These are phyloP conservation scores for Typhlichthys subterraneus DNA, from an alignment of 2,797 vertebrate species.

Conservation along the genomic window DNA sequence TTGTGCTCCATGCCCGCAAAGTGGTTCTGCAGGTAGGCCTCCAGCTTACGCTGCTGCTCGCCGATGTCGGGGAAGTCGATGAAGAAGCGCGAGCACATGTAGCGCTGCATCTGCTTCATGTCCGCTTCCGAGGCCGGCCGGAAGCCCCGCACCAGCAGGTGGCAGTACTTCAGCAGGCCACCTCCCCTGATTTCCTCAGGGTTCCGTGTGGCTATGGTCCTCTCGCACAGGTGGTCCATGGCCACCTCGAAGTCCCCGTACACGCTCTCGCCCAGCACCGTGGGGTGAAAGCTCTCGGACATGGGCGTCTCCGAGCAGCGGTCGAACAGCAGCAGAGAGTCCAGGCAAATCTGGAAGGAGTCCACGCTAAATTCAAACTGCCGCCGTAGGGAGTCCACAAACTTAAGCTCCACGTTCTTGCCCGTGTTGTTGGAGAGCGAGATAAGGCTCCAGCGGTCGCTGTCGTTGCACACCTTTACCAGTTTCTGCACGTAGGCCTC, in stretches of 20 bases:
- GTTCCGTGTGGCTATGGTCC: conserved; percentile 95
- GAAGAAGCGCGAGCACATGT: conserved; percentile 99
- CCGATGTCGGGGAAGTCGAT: conserved; percentile 98
- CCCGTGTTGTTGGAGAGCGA: conserved; percentile 98
- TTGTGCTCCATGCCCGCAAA: conserved; percentile 98
- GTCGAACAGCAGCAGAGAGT: conserved; percentile 97
- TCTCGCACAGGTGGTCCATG: conserved; percentile 94
- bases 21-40: conserved; percentile 99
- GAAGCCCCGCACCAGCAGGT: conserved; percentile 96
- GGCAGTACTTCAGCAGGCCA: conserved; percentile 97
- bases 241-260: conserved; percentile 94
- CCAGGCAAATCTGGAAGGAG: conserved; percentile 97
- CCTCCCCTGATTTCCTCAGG: conserved; percentile 97
- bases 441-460: conserved; percentile 98
- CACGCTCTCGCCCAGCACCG: conserved; percentile 95
- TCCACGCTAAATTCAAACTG: conserved; percentile 99
- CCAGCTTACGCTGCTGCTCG: conserved; percentile 97
- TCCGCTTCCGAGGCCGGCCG: conserved; percentile 89
- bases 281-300: conserved; percentile 96
- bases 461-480: conserved; percentile 99
- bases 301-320: conserved; percentile 98
- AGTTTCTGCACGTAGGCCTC: conserved; percentile 99
- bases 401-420: conserved; percentile 99
- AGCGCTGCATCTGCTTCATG: conserved; percentile 98
- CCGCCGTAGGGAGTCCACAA: conserved; percentile 95